Conservation (phyloP, 1,140 invertebrate genomes). For the Neodiprion virginianus region DNA sequence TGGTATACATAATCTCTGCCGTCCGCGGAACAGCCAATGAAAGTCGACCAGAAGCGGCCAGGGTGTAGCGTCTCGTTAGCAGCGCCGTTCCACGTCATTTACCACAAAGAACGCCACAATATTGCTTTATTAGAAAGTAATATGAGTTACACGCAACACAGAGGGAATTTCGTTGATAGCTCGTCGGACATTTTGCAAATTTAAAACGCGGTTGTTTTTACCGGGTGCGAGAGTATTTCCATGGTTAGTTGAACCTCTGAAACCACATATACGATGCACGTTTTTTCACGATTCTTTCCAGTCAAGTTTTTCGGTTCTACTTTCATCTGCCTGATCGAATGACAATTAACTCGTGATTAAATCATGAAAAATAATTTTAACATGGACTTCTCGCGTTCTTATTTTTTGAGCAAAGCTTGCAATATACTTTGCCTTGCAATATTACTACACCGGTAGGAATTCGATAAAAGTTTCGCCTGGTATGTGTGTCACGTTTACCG, state of each 20-base stretch:
- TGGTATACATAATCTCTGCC: not conserved
- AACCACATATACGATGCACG: not conserved
- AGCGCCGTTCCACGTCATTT: slow-evolving; percentile 43
- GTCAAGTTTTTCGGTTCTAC: too few species aligned
- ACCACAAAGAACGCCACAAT: slow-evolving; percentile 34
- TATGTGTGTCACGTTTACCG: slow-evolving; percentile 56
- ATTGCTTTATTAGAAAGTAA: slow-evolving; percentile 49
- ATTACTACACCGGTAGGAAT: not conserved
- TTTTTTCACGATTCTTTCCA: not conserved
- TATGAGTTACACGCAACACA: slow-evolving; percentile 37
- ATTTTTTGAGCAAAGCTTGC: too few species aligned
- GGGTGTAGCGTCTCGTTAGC: slow-evolving; percentile 39
- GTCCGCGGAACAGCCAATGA: slow-evolving; percentile 11
- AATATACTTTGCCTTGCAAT: too few species aligned
- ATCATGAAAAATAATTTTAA: too few species aligned
- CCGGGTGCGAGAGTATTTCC: not conserved
- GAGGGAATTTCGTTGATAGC: slow-evolving; percentile 29
- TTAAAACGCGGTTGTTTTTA: not conserved
- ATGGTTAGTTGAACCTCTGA: not conserved
- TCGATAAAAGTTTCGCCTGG: slow-evolving; percentile 23
- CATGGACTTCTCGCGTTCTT: too few species aligned
- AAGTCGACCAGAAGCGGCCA: not conserved
- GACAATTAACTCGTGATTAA: too few species aligned
- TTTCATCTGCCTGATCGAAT: too few species aligned
- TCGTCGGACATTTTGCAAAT: not conserved